phyloP scores from a whole-genome alignment of 2,888 invertebrate genomes.

The Cryptophagus acutangulus region DNA sequence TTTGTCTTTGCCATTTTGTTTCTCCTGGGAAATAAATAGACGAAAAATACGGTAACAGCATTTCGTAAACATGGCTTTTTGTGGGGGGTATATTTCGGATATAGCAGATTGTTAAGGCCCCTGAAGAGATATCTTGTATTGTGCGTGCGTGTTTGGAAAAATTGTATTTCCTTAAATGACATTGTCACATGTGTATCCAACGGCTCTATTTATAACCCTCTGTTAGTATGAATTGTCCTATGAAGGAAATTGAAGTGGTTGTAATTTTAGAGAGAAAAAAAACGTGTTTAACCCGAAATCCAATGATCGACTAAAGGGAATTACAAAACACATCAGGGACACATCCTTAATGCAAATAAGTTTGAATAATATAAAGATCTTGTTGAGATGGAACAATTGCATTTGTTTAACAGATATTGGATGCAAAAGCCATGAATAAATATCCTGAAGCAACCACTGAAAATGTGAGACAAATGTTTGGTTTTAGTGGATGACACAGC shows the following conservation, averaged over 20 bases:
- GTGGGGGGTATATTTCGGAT: too few species aligned
- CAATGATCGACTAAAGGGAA: too few species aligned
- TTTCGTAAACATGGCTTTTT: constrained; percentile 36
- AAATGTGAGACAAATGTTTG: too few species aligned
- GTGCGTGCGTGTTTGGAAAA: constrained; percentile 37
- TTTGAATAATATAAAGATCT: too few species aligned
- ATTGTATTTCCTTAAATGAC: constrained; percentile 33
- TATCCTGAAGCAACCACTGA: too few species aligned
- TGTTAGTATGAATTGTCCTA: constrained; percentile 19
- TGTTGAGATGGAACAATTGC: too few species aligned
- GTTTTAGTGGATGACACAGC: too few species aligned
- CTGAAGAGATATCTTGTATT: constrained; percentile 27
- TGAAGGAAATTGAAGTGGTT: constrained; percentile 25
- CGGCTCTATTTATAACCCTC: constrained; percentile 21
- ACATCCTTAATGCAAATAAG: too few species aligned
- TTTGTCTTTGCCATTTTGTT: constrained; percentile 9
- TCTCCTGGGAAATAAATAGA: constrained; percentile 37
- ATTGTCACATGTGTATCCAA: constrained; percentile 32
- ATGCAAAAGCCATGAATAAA: too few species aligned
- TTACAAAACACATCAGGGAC: too few species aligned
- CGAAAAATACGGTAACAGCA: constrained; percentile 31
- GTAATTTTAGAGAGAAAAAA: constrained; percentile 20
- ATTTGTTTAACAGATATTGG: too few species aligned
- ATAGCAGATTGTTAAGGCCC: constrained; percentile 28
- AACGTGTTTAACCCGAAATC: constrained; percentile 17